Evolutionary conservation across 2,888 invertebrate genomes (phyloP), one percentile per base, ranked within the genome.

Genomic region (Drosophila emarginata): DNA sequence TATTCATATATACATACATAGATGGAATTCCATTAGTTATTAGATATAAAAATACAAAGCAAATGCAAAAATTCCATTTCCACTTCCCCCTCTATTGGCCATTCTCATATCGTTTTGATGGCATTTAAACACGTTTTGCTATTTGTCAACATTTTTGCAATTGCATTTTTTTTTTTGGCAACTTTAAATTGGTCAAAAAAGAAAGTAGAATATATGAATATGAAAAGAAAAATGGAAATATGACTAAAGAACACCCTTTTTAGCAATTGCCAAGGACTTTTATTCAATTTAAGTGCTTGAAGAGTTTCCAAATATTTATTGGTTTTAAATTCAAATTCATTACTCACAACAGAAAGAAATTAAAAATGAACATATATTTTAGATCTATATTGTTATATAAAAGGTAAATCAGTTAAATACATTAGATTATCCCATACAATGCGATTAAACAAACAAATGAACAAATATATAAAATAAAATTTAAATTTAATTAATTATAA

Each of bases 11-110:
- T 7, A 21, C 18, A 6, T 9, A 28, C 36, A 18, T 26, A 37
- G 36, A 23, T 18, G 15, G 39, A 14, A 57, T 37, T 51, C 26
- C 23, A 60, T 70, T 58, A 37, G 58, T 37, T 63, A 58, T 37
- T 18, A 54, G 39, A 36, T 36, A 28, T 28, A 12, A 54, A 18
- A 18, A 36, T 36, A 32, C 18, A 32, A 53, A 14, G 50, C 18
- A 50, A 12, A 15, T 21, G 11, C 32, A 9, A 32, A 32, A 7
- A 32, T 2, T 40, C 14, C 15, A 40, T 15, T 18, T 4, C 40
- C 18, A n/a, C 18, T 45, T 45, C 40, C 2, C 15, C 2, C 9
- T 15, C 40, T 15, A 32, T 32, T 32, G 11, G 2, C 7, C 11
- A 9, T 14, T 18, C 45, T 4, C 18, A 9, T 11, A 4, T 21